Conservation (phyloP, 2,113 vertebrate genomes). For the Rutilus rutilus region DNA sequence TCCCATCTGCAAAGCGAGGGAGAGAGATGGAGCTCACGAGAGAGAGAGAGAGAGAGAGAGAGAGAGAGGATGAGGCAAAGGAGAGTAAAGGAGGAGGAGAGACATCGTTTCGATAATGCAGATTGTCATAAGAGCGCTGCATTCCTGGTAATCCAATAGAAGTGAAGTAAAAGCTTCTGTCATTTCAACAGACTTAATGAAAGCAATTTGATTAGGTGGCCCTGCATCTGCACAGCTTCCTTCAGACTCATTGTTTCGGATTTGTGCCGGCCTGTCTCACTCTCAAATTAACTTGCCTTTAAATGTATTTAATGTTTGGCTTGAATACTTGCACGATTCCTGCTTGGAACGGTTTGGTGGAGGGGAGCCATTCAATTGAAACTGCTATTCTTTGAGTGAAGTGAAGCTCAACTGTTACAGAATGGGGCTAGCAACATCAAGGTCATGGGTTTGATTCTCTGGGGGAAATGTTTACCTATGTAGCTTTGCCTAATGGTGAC, state of each 20-base stretch:
- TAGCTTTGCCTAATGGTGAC: not conserved
- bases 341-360: not conserved
- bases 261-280: conserved; percentile 61
- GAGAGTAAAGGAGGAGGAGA: conserved; percentile 52
- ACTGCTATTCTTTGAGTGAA: not conserved
- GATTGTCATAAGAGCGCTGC: conserved; percentile 68
- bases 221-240: conserved; percentile 48
- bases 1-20: conserved; percentile 61
- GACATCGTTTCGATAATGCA: conserved; percentile 69
- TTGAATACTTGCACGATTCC: conserved; percentile 30
- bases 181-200: conserved; percentile 66
- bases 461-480: not conserved
- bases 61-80: conserved; percentile 23
- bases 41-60: conserved; percentile 49
- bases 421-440: not conserved
- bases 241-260: conserved; percentile 63
- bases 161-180: conserved; percentile 66
- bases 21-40: not conserved
- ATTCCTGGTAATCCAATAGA: conserved; percentile 67
- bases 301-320: conserved; percentile 55
- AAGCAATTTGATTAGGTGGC: conserved; percentile 67
- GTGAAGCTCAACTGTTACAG: not conserved
- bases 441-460: conserved; percentile 5
- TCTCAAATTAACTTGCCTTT: conserved; percentile 52
- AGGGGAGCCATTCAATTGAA: conserved; percentile 1